These are phyloP conservation scores for Rhizomys pruinosus DNA, from an alignment of 2,113 vertebrate species.

Conservation along the genomic window DNA sequence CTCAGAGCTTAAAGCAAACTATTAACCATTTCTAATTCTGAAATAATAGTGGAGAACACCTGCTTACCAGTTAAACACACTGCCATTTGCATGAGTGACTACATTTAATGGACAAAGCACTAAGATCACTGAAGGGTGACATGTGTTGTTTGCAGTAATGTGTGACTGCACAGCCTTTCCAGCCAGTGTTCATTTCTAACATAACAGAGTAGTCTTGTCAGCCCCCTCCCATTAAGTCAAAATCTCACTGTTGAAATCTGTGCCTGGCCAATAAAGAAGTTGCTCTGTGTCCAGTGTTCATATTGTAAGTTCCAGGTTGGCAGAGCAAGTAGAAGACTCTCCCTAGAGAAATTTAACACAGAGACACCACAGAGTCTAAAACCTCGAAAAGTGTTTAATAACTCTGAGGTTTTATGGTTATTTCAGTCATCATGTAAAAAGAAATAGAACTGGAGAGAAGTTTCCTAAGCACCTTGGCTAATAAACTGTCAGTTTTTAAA, in stretches of 20 bases:
- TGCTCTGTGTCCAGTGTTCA: constrained; percentile 44
- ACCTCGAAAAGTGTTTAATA: constrained; percentile 51
- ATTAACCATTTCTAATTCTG: constrained; percentile 82
- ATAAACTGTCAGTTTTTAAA: constrained; percentile 84
- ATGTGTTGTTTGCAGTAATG: constrained; percentile 82
- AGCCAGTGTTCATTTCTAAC: constrained; percentile 69
- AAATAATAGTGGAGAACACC: constrained; percentile 79
- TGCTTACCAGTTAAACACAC: constrained; percentile 83
- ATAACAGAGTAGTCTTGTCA: constrained; percentile 71
- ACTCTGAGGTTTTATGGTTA: constrained; percentile 74
- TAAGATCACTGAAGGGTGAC: constrained; percentile 85
- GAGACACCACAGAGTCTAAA: constrained; percentile 64
- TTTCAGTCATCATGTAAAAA: constrained; percentile 82
- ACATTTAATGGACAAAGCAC: constrained; percentile 82
- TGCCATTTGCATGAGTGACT: constrained; percentile 82
- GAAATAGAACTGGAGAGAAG: constrained; percentile 65
- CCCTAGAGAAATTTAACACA: not conserved
- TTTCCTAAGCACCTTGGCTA: constrained; percentile 84
- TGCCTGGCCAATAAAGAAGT: constrained; percentile 71
- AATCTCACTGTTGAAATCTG: constrained; percentile 65
- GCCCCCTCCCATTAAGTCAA: constrained; percentile 66
- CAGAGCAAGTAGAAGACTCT: constrained; percentile 65
- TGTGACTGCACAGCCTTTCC: constrained; percentile 75
- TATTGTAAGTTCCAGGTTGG: constrained; percentile 63
- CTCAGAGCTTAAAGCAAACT: constrained; percentile 74